phyloP scores from a whole-genome alignment of 2,113 vertebrate genomes.

The Pseudolaguvia tuberculata region DNA sequence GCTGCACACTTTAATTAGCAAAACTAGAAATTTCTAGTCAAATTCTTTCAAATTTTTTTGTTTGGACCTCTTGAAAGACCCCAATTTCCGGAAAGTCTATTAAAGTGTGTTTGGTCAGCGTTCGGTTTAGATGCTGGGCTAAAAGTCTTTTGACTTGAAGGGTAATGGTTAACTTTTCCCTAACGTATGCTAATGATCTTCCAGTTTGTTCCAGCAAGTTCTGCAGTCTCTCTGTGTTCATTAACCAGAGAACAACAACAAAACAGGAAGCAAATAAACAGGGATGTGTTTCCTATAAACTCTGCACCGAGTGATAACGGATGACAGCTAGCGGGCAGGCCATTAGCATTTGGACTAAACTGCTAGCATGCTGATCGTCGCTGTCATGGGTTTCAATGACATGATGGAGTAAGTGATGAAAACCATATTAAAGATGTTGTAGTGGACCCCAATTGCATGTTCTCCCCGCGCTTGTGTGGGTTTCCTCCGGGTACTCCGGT shows the following conservation, averaged over 20 bases:
- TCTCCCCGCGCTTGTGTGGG: too few relatives aligned
- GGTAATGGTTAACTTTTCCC: conserved; percentile 51
- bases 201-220: conserved; percentile 26
- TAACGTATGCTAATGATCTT: conserved; percentile 30
- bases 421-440: too few relatives aligned
- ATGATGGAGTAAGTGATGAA: neutral
- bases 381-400: neutral
- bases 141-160: conserved; percentile 19
- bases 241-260: conserved; percentile 42
- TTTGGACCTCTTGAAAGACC: neutral
- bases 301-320: conserved; percentile 4
- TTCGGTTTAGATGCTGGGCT: conserved; percentile 19
- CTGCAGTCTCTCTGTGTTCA: conserved; percentile 25
- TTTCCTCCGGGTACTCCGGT: too few relatives aligned
- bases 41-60: too few relatives aligned
- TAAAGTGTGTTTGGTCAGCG: conserved; percentile 37
- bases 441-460: too few relatives aligned
- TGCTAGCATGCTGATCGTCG: neutral
- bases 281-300: conserved; percentile 21
- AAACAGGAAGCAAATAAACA: conserved; percentile 47
- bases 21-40: neutral
- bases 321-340: conserved; percentile 7
- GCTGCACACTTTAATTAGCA: neutral
- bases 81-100: conserved; percentile 19
- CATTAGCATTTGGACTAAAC: conserved; percentile 8